Percentiles rank a stretch among this genome's conserved stretches.
Conservation (phyloP, 35 echinoderm and acorn worm genomes). For the Chiridota heheva region DNA sequence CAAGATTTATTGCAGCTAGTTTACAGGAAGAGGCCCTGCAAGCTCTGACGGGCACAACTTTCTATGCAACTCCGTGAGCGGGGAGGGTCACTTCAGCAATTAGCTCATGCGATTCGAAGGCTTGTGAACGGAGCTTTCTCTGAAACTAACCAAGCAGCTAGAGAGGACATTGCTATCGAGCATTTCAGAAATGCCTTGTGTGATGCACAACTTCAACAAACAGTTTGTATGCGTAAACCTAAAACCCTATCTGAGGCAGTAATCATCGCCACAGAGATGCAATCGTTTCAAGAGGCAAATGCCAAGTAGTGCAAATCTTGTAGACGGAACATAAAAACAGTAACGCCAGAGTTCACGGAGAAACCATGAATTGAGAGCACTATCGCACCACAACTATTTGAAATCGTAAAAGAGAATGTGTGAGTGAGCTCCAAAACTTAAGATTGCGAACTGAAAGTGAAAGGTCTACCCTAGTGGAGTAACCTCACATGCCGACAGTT, state of each 20-base stretch:
- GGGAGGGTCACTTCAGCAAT: not conserved
- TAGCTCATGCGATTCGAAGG: slow-evolving; percentile 12
- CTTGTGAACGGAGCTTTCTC: slow-evolving; percentile 3
- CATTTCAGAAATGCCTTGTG: slow-evolving; percentile 13
- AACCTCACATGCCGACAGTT: not conserved
- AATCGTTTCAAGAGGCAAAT: not conserved
- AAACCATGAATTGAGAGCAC: not conserved
- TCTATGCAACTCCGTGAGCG: not conserved
- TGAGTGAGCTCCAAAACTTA: slow-evolving; percentile 4
- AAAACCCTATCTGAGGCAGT: not conserved
- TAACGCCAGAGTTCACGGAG: not conserved
- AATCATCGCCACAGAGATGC: not conserved
- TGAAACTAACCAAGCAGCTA: not conserved
- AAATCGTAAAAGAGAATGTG: slow-evolving; percentile 1
- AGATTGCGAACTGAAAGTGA: not conserved
- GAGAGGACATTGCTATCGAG: not conserved
- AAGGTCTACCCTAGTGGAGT: not conserved
- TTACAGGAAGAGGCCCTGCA: not conserved
- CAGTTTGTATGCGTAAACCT: slow-evolving; percentile 3
- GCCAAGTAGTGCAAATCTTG: not conserved
- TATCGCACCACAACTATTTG: not conserved
- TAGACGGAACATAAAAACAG: not conserved
- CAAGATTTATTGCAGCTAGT: not conserved
- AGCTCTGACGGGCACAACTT: slow-evolving; percentile 1
- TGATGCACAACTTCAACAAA: not conserved